These are phyloP conservation scores for Brotula barbata DNA, from an alignment of 2,797 vertebrate species.

Conservation along the genomic window DNA sequence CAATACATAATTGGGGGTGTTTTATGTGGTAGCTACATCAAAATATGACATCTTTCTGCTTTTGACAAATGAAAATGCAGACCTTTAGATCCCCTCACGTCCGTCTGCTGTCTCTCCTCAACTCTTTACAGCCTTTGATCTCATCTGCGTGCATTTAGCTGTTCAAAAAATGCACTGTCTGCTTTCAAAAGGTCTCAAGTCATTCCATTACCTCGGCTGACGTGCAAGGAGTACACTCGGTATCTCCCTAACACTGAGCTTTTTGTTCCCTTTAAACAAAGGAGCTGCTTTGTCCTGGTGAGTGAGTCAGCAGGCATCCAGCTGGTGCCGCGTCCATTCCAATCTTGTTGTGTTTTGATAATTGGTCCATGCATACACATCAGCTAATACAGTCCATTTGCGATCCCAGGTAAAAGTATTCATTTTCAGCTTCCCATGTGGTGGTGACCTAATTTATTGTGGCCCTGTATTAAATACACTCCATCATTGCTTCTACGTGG, in stretches of 20 bases:
- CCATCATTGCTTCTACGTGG: neutral
- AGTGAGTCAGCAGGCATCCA: no score
- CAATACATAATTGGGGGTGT: neutral
- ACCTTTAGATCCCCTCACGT: slow-evolving; percentile 7
- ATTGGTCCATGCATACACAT: neutral
- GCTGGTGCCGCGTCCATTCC: no score
- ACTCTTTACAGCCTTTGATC: neutral
- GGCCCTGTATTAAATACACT: neutral
- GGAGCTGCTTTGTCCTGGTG: neutral
- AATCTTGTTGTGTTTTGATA: no score
- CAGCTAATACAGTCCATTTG: neutral
- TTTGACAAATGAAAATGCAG: slow-evolving; percentile 24
- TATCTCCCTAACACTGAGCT: neutral
- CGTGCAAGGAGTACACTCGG: neutral
- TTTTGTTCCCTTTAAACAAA: neutral
- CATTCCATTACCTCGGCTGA: neutral
- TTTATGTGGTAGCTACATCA: slow-evolving; percentile 25
- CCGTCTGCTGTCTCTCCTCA: neutral
- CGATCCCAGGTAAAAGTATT: slow-evolving; percentile 4
- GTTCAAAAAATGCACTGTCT: slow-evolving; percentile 5
- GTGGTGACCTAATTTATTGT: no score
- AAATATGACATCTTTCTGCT: slow-evolving; percentile 9
- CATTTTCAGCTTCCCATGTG: neutral
- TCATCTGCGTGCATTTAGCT: neutral
- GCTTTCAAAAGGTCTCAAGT: neutral